A percentile compares a stretch with the other conserved stretches of the same genome.
These are phyloP conservation scores for Uria lomvia DNA, from an alignment of 2,113 vertebrate species.

Conservation along the genomic window DNA sequence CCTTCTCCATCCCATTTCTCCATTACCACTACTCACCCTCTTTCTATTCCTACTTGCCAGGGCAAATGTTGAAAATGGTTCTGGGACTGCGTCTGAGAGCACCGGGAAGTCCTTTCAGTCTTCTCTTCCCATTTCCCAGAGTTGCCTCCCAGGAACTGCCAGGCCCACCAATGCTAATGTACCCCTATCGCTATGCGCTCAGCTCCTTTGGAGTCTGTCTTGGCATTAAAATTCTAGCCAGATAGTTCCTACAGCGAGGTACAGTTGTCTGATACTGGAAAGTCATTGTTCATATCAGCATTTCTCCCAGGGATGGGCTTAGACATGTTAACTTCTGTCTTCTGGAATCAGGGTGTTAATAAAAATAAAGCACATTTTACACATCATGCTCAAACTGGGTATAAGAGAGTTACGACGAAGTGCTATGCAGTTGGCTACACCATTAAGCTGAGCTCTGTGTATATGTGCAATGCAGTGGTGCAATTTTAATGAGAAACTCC, in stretches of 20 bases:
- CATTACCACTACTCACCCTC: neutral
- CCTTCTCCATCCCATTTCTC: neutral
- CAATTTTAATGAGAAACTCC: constrained; percentile 48
- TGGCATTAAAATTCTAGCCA: neutral
- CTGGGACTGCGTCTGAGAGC: neutral
- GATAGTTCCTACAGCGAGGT: neutral
- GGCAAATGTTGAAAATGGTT: neutral
- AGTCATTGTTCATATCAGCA: neutral
- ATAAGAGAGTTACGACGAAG: neutral
- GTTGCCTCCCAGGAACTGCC: neutral
- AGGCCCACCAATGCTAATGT: neutral
- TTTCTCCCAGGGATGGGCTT: neutral
- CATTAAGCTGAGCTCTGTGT: neutral
- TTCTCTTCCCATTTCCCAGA: neutral
- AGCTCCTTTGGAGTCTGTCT: neutral
- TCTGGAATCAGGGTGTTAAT: neutral
- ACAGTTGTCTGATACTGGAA: neutral
- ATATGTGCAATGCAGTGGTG: constrained; percentile 2
- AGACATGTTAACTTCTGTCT: neutral
- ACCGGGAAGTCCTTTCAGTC: neutral
- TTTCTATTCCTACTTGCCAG: neutral
- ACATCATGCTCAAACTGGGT: neutral
- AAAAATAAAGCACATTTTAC: constrained; percentile 38
- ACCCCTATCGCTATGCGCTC: neutral
- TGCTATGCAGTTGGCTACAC: neutral